Percentiles rank a stretch among this genome's conserved stretches.
Evolutionary conservation across 2,888 invertebrate genomes (phyloP).

Genomic region (Smittia aterrima): DNA sequence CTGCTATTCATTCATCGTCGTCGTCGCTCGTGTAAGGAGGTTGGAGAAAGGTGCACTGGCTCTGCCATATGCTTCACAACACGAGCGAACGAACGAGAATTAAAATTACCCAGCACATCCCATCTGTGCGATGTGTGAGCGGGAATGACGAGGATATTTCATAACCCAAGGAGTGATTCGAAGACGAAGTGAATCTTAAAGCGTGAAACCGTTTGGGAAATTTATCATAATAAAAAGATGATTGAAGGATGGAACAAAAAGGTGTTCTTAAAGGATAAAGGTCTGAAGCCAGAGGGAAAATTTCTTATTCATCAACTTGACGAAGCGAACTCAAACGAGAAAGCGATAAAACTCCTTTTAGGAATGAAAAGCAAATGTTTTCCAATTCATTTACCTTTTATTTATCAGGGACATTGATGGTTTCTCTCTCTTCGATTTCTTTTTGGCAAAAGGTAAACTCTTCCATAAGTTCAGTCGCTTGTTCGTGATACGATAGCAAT

Average conservation of each 20-base stretch:
- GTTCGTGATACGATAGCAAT: too few relatives aligned
- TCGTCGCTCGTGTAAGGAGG: background rate
- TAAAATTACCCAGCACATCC: constrained; percentile 20
- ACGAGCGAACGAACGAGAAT: background rate
- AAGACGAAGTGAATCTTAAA: background rate
- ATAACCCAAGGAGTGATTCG: background rate
- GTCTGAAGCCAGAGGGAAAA: background rate
- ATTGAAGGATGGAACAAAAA: constrained; percentile 40
- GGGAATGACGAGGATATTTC: constrained; percentile 6
- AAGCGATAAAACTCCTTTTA: constrained; percentile 14
- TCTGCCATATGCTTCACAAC: constrained; percentile 8
- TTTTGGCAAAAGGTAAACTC: background rate
- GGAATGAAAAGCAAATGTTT: constrained; percentile 30
- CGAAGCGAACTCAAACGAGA: constrained; percentile 20
- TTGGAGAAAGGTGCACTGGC: constrained; percentile 15
- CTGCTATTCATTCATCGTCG: background rate
- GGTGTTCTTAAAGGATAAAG: constrained; percentile 41
- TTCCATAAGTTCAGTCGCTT: too few relatives aligned
- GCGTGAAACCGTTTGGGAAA: constrained; percentile 37
- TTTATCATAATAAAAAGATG: constrained; percentile 39
- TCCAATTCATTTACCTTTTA: constrained; percentile 41
- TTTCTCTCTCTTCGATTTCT: background rate
- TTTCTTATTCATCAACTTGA: constrained; percentile 22
- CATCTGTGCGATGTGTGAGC: constrained; percentile 17
- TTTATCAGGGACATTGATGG: constrained; percentile 26